Evolutionary conservation across 2,797 vertebrate species (phyloP).

Genomic region (Thaleichthys pacificus): DNA sequence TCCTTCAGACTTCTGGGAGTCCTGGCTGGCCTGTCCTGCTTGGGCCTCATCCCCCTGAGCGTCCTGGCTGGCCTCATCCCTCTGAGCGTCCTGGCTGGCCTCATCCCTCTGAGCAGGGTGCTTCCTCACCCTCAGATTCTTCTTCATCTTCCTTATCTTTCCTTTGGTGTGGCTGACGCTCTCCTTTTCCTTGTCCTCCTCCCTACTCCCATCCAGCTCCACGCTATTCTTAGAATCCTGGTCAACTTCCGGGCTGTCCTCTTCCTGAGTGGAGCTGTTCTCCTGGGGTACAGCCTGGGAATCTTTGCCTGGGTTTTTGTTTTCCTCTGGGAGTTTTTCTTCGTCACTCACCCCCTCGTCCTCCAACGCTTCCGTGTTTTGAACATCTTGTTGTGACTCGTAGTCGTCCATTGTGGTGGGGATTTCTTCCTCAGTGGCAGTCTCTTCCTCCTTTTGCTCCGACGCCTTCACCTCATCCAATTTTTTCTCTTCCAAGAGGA

Average conservation of each 20-base stretch:
- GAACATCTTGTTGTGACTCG: conserved; percentile 40
- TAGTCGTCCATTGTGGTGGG: conserved; percentile 41
- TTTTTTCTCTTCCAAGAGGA: conserved; percentile 26
- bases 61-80: not conserved
- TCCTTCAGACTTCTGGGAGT: conserved; percentile 3
- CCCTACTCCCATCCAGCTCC: conserved; percentile 40
- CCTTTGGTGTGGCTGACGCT: conserved; percentile 48
- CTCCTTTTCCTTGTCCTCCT: conserved; percentile 55
- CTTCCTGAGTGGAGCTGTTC: conserved; percentile 1
- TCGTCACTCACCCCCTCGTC: conserved; percentile 34
- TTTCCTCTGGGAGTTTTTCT: conserved; percentile 4
- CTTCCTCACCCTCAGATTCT: conserved; percentile 63
- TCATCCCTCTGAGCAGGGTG: conserved; percentile 66
- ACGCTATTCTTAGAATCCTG: conserved; percentile 36
- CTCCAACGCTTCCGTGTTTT: conserved; percentile 45
- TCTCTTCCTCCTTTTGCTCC: conserved; percentile 26
- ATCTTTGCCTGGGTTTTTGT: conserved; percentile 16
- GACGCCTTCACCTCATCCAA: conserved; percentile 3
- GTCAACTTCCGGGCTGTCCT: conserved; percentile 7
- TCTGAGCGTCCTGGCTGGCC: not conserved
- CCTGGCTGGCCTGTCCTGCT: conserved; percentile 45
- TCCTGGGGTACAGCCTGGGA: conserved; percentile 26
- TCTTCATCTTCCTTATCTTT: conserved; percentile 64
- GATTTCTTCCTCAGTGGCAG: conserved; percentile 31
- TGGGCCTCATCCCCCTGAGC: conserved; percentile 19